Evolutionary conservation across 2,797 vertebrate species (phyloP).

Genomic region (Hippopotamyrus pictus): DNA sequence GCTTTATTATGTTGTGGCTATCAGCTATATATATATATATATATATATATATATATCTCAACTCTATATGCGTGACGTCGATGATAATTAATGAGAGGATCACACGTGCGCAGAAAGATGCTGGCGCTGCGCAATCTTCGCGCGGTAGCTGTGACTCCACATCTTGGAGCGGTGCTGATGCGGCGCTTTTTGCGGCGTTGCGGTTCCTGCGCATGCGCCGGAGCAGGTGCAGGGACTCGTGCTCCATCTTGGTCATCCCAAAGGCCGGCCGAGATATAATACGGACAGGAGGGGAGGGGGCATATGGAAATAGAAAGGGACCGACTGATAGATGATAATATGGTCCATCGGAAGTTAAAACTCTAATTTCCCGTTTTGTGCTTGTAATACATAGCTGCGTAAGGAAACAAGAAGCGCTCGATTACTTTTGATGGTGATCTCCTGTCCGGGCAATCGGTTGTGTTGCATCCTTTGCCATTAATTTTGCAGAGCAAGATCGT

Average conservation of each 20-base stretch:
- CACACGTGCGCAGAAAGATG: background rate
- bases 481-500: conserved; percentile 6
- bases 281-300: background rate
- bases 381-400: background rate
- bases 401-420: background rate
- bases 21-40: background rate
- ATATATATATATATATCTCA: background rate
- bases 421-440: background rate
- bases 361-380: background rate
- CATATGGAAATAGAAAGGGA: background rate
- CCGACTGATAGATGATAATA: background rate
- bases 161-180: conserved; percentile 10
- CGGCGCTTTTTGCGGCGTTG: conserved; percentile 15
- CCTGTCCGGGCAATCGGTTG: background rate
- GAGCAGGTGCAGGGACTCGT: conserved; percentile 55
- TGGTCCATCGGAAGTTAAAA: background rate
- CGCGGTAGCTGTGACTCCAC: background rate
- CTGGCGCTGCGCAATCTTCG: conserved; percentile 8
- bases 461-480: background rate
- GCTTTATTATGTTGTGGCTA: background rate
- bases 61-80: background rate
- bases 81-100: conserved; percentile 38
- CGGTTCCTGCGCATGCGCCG: conserved; percentile 63
- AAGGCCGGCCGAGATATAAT: background rate
- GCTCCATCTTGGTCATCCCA: conserved; percentile 66